phyloP scores from a whole-genome alignment of 2,888 invertebrate species.

The Acleris emargana region DNA sequence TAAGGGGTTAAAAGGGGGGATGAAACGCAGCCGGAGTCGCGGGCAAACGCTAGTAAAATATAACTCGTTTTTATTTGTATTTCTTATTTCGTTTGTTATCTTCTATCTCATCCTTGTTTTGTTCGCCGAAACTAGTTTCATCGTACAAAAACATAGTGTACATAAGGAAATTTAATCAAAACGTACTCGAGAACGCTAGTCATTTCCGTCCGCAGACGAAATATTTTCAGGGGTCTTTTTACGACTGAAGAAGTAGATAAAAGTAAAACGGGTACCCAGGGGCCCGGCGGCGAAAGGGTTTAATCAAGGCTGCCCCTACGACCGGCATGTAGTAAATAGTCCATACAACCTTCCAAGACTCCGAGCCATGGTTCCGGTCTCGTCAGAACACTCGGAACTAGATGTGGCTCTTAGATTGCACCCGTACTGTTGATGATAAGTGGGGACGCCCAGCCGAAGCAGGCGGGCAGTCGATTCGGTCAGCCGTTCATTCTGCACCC shows the following conservation, averaged over 20 bases:
- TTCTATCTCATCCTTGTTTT: too few species aligned
- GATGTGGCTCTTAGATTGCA: conserved; percentile 12
- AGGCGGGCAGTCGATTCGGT: too few species aligned
- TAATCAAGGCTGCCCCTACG: conserved; percentile 68
- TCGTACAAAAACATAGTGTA: not conserved
- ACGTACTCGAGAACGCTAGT: conserved; percentile 33
- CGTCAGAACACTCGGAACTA: not conserved
- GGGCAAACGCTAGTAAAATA: too few species aligned
- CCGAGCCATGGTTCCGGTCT: too few species aligned
- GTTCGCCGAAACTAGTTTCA: too few species aligned
- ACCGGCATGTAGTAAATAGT: conserved; percentile 67
- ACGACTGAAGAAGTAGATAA: conserved; percentile 63
- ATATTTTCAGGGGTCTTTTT: conserved; percentile 61
- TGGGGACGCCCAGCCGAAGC: too few species aligned
- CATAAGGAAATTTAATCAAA: conserved; percentile 26
- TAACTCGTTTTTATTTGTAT: too few species aligned
- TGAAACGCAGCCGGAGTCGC: too few species aligned
- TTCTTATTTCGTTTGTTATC: too few species aligned
- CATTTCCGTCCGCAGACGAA: conserved; percentile 49
- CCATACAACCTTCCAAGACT: conserved; percentile 48
- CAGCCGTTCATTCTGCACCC: too few species aligned
- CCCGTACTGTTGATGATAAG: too few species aligned
- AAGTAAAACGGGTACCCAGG: conserved; percentile 59
- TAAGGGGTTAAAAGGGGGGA: too few species aligned
- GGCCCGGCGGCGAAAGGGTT: conserved; percentile 65